phyloP scores from a whole-genome alignment of 2,888 invertebrate species.

The Microctonus brassicae region DNA sequence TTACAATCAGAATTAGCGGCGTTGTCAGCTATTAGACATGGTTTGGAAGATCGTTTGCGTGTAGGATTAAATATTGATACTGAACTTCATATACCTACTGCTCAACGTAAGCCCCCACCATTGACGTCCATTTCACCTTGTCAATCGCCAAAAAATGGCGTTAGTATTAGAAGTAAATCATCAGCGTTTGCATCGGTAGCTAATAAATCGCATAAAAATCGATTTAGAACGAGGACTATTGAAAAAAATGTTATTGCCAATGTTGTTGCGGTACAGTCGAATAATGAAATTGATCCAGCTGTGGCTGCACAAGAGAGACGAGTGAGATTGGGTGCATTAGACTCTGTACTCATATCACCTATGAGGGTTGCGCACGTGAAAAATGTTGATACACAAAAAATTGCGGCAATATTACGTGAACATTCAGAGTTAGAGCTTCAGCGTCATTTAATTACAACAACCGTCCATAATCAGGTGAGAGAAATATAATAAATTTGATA shows the following conservation, averaged over 20 bases:
- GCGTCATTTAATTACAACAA: conserved; percentile 84
- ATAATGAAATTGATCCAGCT: conserved; percentile 55
- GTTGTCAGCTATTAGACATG: conserved; percentile 68
- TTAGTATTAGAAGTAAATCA: conserved; percentile 54
- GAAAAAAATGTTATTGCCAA: conserved; percentile 65
- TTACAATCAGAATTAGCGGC: conserved; percentile 77
- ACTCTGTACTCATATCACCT: conserved; percentile 78
- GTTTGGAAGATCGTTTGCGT: conserved; percentile 65
- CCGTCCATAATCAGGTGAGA: conserved; percentile 86
- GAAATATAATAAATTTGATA: no score
- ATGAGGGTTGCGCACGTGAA: conserved; percentile 75
- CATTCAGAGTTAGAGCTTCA: conserved; percentile 86
- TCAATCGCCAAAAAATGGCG: conserved; percentile 52
- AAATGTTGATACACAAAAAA: conserved; percentile 80
- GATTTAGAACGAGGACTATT: conserved; percentile 67
- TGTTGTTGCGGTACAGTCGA: conserved; percentile 46
- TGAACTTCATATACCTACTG: conserved; percentile 57
- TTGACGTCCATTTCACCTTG: conserved; percentile 48
- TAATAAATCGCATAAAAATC: conserved; percentile 61
- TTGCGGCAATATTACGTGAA: conserved; percentile 87
- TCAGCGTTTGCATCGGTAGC: conserved; percentile 41
- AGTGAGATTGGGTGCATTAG: conserved; percentile 75
- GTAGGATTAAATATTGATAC: conserved; percentile 53
- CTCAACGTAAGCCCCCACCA: conserved; percentile 56
- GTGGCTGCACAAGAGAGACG: conserved; percentile 60